Percentiles rank a stretch among this genome's conserved stretches.
Conservation (phyloP, 2,797 vertebrate species). For the Leucoraja ocellata region DNA sequence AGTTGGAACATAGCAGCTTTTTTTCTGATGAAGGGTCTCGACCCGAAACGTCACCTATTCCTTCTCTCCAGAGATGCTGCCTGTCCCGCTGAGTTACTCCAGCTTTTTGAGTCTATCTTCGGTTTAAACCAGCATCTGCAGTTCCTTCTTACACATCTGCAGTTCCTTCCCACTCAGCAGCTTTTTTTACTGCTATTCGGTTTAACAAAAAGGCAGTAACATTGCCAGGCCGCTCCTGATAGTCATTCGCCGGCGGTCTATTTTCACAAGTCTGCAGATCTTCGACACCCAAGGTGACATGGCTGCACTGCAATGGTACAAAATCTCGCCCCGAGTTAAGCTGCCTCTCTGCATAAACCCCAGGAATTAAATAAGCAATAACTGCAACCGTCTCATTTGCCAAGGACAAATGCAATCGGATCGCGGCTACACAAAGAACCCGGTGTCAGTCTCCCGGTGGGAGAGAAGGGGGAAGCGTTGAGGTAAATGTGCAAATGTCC, state of each 20-base stretch:
- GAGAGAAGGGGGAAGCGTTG: not conserved
- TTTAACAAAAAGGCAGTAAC: not conserved
- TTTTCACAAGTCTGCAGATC: not conserved
- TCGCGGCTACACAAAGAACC: not conserved
- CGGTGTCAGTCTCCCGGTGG: not conserved
- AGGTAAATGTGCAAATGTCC: not conserved
- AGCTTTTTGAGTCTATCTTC: no score
- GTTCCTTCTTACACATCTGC: no score
- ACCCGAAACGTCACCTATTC: no score
- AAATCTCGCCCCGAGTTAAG: not conserved
- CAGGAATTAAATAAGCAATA: not conserved
- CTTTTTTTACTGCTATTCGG: not conserved
- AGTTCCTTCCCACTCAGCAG: no score
- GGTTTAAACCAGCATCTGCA: no score
- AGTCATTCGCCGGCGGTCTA: not conserved
- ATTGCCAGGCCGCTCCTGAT: not conserved
- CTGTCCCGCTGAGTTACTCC: no score
- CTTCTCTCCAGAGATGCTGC: no score
- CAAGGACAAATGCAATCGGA: constrained; percentile 3
- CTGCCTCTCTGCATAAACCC: not conserved
- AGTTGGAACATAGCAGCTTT: no score
- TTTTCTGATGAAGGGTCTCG: no score
- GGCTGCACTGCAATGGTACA: not conserved
- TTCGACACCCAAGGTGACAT: not conserved
- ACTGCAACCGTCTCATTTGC: not conserved